Conservation (phyloP, 1,140 invertebrate species). For the Drosophila trapezifrons region DNA sequence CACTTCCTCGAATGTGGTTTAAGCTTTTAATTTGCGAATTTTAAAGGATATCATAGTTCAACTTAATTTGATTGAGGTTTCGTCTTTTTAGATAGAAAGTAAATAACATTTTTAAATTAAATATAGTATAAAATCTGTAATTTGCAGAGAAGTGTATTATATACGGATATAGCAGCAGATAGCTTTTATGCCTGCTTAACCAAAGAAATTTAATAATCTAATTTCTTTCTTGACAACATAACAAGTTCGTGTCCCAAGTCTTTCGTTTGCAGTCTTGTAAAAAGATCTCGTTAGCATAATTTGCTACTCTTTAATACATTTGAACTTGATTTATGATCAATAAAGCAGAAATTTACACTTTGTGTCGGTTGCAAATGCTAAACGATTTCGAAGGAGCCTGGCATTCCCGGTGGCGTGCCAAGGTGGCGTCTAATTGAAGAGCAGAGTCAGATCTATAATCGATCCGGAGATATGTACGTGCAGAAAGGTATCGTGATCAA, state of each 20-base stretch:
- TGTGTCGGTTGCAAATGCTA: not conserved
- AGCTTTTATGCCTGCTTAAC: not conserved
- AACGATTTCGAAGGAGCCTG: too few relatives aligned
- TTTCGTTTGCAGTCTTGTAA: too few relatives aligned
- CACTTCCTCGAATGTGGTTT: too few relatives aligned
- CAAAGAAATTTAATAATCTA: not conserved
- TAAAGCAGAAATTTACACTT: not conserved
- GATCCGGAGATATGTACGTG: slow-evolving; percentile 37
- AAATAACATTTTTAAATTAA: not conserved
- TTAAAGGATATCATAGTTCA: too few relatives aligned
- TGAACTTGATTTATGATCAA: not conserved
- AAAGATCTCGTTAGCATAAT: not conserved
- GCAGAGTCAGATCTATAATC: slow-evolving; percentile 16
- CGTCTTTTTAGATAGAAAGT: not conserved
- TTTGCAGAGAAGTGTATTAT: not conserved
- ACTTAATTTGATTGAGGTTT: not conserved
- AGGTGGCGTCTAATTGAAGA: slow-evolving; percentile 10
- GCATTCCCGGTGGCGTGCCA: slow-evolving; percentile 15
- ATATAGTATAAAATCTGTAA: too few relatives aligned
- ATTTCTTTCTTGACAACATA: not conserved
- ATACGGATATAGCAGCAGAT: too few relatives aligned
- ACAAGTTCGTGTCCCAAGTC: slow-evolving; percentile 1
- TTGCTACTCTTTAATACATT: not conserved
- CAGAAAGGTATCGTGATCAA: slow-evolving; percentile 33
- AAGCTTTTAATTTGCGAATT: too few relatives aligned